Base-by-base conservation (phyloP, 2,113 vertebrate genomes). In the Sialia sialis region DNA sequence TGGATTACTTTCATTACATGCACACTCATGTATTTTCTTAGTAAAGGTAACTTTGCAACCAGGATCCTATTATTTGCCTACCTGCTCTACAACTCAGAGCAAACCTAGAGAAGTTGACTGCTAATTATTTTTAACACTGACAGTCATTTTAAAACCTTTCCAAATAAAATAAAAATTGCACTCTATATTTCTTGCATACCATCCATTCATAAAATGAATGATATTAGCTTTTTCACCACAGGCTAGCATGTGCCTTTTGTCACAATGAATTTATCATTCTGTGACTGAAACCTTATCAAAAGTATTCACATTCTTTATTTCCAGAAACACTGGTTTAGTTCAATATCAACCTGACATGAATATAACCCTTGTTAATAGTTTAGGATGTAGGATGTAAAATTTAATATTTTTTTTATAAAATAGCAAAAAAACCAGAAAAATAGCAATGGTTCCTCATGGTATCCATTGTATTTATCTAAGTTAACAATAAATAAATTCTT, bases 211-310 rank as follows among this genome's bases (percentile, higher is more conserved):
- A 67, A 87, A 74, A 81, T 59, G 12, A 75, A 66, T 86, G 6
- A 80, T 44, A 78, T 48, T 27, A 77, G 4, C 9, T 66, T 92
- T 93, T 84, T 74, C 36, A 70, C 73, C 64, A 89, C 20, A 64
- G 39, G 73, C 36, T 87, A 94, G 2, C 77, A 84, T 84, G 52
- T 91, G 73, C 39, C 15, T 82, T 89, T 79, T 95, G 81, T 93
- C 89, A 95, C 44, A n/a, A 13, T n/a, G 17, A 67, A 94, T 91
- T 93, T 79, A 59, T 67, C n/a, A 55, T 75, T 75, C 78, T 75
- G 2, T 89, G 56, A 87, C 44, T 72, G 74, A 91, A 87, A 81
- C 19, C 16, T 68, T 75, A 89, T 75, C 75, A 89, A 78, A 94
- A 91, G 10, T 63, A 78, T 78, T 81, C 43, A 82, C 13, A 52